These are phyloP conservation scores for Leucoraja ocellata DNA, from an alignment of 2,797 vertebrate genomes.

Conservation along the genomic window DNA sequence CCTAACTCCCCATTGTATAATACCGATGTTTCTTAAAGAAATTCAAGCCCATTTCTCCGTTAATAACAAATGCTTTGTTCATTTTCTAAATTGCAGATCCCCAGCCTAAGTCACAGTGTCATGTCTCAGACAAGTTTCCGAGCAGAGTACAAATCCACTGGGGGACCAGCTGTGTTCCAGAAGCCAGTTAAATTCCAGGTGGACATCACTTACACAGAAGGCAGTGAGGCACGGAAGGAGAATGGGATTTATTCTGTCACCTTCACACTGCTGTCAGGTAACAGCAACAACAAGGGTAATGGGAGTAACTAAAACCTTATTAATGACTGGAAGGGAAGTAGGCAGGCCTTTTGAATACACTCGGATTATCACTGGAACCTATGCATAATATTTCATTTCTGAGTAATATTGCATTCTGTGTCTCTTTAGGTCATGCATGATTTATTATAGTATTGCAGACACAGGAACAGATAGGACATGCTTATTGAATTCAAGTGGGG, in stretches of 20 bases:
- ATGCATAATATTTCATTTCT: slow-evolving; percentile 20
- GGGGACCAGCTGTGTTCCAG: slow-evolving; percentile 94
- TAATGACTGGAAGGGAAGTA: slow-evolving; percentile 26
- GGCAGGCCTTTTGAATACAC: not conserved
- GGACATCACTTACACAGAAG: slow-evolving; percentile 96
- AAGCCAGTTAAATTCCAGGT: slow-evolving; percentile 98
- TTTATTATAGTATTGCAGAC: not conserved
- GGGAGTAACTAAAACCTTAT: not conserved
- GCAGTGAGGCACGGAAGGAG: slow-evolving; percentile 85
- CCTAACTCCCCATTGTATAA: not conserved
- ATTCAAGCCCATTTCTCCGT: not conserved
- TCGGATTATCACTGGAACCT: slow-evolving; percentile 19
- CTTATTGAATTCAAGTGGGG: not conserved
- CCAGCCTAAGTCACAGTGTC: slow-evolving; percentile 98
- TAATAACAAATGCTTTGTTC: slow-evolving; percentile 13
- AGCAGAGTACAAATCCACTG: slow-evolving; percentile 92
- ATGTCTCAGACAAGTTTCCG: slow-evolving; percentile 97
- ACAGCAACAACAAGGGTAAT: slow-evolving; percentile 42
- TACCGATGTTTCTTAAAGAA: not conserved
- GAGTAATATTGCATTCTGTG: not conserved
- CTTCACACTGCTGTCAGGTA: slow-evolving; percentile 95
- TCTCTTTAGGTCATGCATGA: slow-evolving; percentile 12
- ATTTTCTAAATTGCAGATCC: slow-evolving; percentile 65
- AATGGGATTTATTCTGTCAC: slow-evolving; percentile 96
- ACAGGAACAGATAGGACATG: not conserved